Percentiles rank a stretch among this genome's conserved stretches.
phyloP scores from a whole-genome alignment of 2,113 vertebrate genomes.

The Asarcornis scutulata region DNA sequence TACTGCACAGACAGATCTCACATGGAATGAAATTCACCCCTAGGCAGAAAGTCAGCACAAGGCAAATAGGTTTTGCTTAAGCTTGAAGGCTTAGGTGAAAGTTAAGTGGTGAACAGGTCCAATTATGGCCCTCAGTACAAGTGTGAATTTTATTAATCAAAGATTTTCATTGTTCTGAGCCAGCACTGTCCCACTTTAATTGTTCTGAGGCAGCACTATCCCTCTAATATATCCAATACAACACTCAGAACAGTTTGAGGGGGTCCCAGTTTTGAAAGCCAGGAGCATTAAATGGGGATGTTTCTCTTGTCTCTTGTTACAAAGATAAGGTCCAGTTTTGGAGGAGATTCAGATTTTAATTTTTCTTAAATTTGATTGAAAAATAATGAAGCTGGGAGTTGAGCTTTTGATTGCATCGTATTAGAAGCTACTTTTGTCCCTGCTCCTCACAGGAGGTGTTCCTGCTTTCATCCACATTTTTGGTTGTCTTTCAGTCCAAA shows the following conservation, averaged over 20 bases:
- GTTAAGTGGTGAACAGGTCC: background rate
- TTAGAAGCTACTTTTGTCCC: background rate
- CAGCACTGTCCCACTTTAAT: background rate
- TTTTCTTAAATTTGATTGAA: background rate
- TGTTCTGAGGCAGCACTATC: background rate
- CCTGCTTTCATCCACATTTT: background rate
- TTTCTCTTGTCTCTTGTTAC: background rate
- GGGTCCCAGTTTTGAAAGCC: background rate
- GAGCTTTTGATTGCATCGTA: background rate
- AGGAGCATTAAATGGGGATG: background rate
- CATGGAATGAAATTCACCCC: background rate
- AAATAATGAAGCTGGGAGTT: background rate
- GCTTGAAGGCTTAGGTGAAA: background rate
- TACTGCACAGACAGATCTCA: background rate
- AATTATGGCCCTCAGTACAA: background rate
- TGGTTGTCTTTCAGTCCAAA: background rate
- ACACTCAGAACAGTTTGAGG: background rate
- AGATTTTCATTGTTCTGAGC: background rate
- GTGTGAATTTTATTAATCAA: background rate
- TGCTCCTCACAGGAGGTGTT: background rate
- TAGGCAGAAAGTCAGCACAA: background rate
- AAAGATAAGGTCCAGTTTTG: background rate
- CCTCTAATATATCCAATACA: background rate
- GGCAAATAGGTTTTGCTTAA: background rate
- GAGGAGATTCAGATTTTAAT: background rate